phyloP scores from a whole-genome alignment of 2,888 invertebrate species.

The Eupithecia dodoneata region DNA sequence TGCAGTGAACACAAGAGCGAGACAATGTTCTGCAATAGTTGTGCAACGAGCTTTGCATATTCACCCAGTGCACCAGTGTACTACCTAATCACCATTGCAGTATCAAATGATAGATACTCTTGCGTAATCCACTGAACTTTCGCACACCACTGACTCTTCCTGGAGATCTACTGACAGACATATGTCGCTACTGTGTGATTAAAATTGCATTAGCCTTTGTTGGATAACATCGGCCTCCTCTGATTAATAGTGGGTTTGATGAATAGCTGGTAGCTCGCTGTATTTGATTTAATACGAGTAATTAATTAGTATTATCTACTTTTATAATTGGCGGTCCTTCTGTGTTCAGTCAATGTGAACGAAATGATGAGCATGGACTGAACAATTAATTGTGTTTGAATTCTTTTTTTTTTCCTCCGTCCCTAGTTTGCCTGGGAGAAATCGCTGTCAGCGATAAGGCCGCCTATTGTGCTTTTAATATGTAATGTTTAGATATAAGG shows the following conservation, averaged over 20 bases:
- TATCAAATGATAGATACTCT: slow-evolving; percentile 59
- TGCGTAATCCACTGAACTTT: slow-evolving; percentile 65
- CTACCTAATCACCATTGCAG: slow-evolving; percentile 47
- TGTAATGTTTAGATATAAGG: too few species aligned
- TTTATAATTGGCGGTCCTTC: slow-evolving; percentile 22
- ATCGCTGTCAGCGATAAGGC: too few species aligned
- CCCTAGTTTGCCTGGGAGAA: too few species aligned
- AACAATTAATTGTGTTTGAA: slow-evolving; percentile 5
- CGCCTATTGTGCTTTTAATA: too few species aligned
- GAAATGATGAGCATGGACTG: slow-evolving; percentile 4
- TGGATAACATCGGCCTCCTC: slow-evolving; percentile 35
- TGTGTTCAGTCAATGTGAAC: slow-evolving; percentile 11
- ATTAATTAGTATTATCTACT: slow-evolving; percentile 1
- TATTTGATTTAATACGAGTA: slow-evolving; percentile 9
- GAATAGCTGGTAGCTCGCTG: slow-evolving; percentile 21
- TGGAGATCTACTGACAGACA: slow-evolving; percentile 39
- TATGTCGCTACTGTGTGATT: slow-evolving; percentile 41
- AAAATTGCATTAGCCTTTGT: slow-evolving; percentile 49
- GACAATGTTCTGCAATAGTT: slow-evolving; percentile 54
- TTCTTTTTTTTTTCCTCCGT: too few species aligned
- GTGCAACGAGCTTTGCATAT: slow-evolving; percentile 60
- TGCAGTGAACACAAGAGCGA: slow-evolving; percentile 25
- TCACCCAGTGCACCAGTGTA: slow-evolving; percentile 53
- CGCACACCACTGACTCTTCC: slow-evolving; percentile 52
- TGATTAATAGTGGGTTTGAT: slow-evolving; percentile 22